Evolutionary conservation across 2,797 vertebrate species (phyloP).

Genomic region (Podarcis siculus): DNA sequence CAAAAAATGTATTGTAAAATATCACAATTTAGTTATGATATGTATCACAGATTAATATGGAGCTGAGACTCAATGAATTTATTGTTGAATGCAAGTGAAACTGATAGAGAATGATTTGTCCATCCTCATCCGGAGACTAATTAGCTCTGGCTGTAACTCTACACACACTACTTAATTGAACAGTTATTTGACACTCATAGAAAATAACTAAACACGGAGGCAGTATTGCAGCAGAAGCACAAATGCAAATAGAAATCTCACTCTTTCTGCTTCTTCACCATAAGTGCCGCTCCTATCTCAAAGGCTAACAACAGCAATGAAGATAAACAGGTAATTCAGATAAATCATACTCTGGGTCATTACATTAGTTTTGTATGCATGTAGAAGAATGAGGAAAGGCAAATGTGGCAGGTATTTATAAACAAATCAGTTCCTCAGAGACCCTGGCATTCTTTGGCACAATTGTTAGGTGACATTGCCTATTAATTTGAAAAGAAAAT

Average conservation of each 20-base stretch:
- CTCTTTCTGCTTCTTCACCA: not conserved
- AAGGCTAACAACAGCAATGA: not conserved
- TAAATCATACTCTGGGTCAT: not conserved
- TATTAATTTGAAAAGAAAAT: not conserved
- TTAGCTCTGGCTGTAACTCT: not conserved
- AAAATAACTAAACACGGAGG: not conserved
- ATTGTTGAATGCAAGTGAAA: not conserved
- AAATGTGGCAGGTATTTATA: not conserved
- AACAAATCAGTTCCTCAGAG: not conserved
- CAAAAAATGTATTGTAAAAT: not conserved
- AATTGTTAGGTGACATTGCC: not conserved
- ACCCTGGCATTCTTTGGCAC: not conserved
- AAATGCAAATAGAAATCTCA: not conserved
- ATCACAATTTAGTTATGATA: not conserved
- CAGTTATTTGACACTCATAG: not conserved
- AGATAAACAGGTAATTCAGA: not conserved
- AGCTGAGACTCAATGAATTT: not conserved
- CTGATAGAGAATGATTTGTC: not conserved
- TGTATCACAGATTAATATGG: not conserved
- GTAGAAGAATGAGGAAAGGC: not conserved
- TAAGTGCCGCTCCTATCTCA: not conserved
- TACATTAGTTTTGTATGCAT: not conserved
- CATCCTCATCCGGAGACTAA: not conserved
- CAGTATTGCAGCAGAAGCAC: not conserved
- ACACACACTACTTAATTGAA: not conserved